A percentile compares a stretch with the other conserved stretches of the same genome.
Evolutionary conservation across 2,113 vertebrate genomes (phyloP).

Genomic region (Tragelaphus imberbis): DNA sequence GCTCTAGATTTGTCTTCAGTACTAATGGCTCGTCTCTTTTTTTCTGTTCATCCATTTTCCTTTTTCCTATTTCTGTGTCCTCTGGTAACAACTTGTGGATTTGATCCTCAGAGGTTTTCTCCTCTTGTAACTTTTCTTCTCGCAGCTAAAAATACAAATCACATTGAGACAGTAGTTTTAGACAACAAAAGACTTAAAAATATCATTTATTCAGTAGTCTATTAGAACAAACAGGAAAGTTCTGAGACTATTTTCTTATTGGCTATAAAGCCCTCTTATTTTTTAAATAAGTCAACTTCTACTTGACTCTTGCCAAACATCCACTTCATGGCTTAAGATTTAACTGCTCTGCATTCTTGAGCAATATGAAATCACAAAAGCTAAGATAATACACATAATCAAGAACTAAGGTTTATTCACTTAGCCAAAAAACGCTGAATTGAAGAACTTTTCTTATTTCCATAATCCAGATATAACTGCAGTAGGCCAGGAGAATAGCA

Average conservation of each 20-base stretch:
- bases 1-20: constrained; percentile 75
- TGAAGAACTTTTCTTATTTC: neutral
- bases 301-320: constrained; percentile 28
- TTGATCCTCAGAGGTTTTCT: constrained; percentile 78
- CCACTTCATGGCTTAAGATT: constrained; percentile 8
- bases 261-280: neutral
- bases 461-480: neutral
- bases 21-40: constrained; percentile 78
- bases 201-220: neutral
- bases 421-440: neutral
- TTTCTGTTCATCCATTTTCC: constrained; percentile 78
- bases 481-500: neutral
- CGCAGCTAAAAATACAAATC: constrained; percentile 73
- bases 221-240: constrained; percentile 13
- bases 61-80: constrained; percentile 76
- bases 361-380: constrained; percentile 31
- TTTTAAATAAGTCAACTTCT: constrained; percentile 31
- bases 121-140: constrained; percentile 82
- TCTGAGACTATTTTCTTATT: constrained; percentile 34
- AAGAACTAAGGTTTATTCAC: constrained; percentile 28
- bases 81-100: constrained; percentile 76
- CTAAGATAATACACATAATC: constrained; percentile 11
- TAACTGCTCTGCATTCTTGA: constrained; percentile 37
- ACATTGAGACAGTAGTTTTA: neutral
- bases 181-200: neutral